Evolutionary conservation across 2,797 vertebrate genomes (phyloP), one percentile per base, ranked within the genome.

Genomic region (Myotis daubentonii): DNA sequence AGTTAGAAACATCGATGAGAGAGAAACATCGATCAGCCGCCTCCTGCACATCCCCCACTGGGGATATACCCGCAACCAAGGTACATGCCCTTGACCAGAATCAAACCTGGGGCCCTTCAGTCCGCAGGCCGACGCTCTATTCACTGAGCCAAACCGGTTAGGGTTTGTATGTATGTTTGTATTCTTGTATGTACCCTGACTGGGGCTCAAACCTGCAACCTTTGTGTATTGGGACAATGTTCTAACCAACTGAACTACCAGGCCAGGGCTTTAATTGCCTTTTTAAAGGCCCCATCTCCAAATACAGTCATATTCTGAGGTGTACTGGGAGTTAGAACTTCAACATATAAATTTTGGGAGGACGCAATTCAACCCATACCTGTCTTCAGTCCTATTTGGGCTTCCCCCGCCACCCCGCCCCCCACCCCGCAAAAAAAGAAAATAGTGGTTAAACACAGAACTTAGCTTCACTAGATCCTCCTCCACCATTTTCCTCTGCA

Each of bases 391-490:
- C 30, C 41, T 51, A 60, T 62, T 6, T 28, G 65, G 51, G 23
- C 20, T 12, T 25, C 3, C 19, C 2, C 16, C 0, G 38, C 13
- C 3, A 3, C 19, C 51, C 7, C 2, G 1, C 19, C 20, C 53
- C 53, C 20, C 6, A 7, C n/a, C 38, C 23, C 36, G 38, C 38
- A 38, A 33, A 33, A 66, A 76, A 25, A 66, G 71, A 84, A 84
- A 66, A 91, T 55, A 84, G 57, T 92, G 71, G 38, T 44, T 15
- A 23, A 75, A 47, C 17, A 33, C 70, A 25, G 23, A 74, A 19
- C 9, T 38, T 30, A 33, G n/a, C n/a, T 74, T 91, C 16, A n/a
- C 49, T 30, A 65, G n/a, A 6, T n/a, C 47, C 3, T 38, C 19
- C 13, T 10, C 55, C 30, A 49, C 68, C 44, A 30, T 36, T 38